Evolutionary conservation across 2,113 vertebrate genomes (phyloP).

Genomic region (Tringa solitaria): DNA sequence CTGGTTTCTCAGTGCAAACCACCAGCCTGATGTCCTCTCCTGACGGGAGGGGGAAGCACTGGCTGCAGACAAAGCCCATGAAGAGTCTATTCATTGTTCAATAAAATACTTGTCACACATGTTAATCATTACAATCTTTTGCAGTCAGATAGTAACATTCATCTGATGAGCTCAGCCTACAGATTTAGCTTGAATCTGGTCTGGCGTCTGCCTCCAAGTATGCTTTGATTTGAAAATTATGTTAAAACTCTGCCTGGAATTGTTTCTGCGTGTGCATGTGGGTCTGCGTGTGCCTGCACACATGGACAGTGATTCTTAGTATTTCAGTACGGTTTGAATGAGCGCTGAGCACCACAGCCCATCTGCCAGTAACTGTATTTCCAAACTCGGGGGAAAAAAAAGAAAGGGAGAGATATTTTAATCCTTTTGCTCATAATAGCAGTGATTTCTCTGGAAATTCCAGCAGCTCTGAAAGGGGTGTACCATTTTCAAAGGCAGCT

Average conservation of each 20-base stretch:
- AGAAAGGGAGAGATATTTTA: slow-evolving; percentile 22
- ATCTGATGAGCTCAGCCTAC: slow-evolving; percentile 40
- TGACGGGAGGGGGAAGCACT: neutral
- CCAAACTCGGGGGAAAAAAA: neutral
- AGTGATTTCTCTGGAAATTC: slow-evolving; percentile 8
- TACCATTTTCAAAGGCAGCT: neutral
- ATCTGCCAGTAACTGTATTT: slow-evolving; percentile 29
- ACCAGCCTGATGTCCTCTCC: neutral
- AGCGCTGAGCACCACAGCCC: neutral
- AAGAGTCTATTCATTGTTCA: neutral
- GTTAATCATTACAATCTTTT: slow-evolving; percentile 26
- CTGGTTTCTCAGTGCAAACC: neutral
- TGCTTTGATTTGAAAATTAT: slow-evolving; percentile 36
- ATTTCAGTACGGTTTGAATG: neutral
- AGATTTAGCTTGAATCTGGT: slow-evolving; percentile 41
- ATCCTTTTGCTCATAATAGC: neutral
- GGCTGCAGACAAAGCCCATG: neutral
- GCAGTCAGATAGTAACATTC: neutral
- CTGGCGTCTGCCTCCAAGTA: slow-evolving; percentile 37
- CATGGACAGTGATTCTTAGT: neutral
- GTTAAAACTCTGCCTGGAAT: neutral
- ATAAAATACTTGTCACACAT: slow-evolving; percentile 1
- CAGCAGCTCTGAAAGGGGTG: neutral
- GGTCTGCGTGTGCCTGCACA: slow-evolving; percentile 1
- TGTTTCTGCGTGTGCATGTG: neutral